Conservation (phyloP, 2,888 invertebrate genomes). For the Diarsia rubi region DNA sequence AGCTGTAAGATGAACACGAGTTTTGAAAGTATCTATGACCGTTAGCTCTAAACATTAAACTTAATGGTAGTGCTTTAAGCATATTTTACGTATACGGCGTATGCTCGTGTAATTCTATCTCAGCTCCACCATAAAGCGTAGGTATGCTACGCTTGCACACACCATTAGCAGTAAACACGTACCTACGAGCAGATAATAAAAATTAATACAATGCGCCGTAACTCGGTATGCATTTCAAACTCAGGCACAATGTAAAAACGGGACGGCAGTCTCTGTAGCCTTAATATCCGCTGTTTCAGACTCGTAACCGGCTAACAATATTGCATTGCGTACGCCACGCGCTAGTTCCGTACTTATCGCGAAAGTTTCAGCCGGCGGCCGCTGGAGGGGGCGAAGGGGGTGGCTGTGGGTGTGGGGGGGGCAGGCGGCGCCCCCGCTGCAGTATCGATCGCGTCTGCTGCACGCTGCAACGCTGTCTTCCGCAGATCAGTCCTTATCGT, state of each 20-base stretch:
- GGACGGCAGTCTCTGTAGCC: constrained; percentile 84
- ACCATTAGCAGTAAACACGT: constrained; percentile 64
- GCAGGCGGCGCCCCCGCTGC: constrained; percentile 78
- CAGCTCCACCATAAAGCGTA: constrained; percentile 41
- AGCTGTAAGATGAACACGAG: constrained; percentile 12
- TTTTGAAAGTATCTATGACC: constrained; percentile 27
- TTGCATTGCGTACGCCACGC: constrained; percentile 90
- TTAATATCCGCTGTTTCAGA: constrained; percentile 90
- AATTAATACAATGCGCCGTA: constrained; percentile 84
- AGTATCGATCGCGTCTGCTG: constrained; percentile 90
- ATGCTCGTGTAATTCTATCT: constrained; percentile 39
- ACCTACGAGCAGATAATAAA: constrained; percentile 75
- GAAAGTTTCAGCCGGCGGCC: constrained; percentile 88
- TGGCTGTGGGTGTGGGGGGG: constrained; percentile 58
- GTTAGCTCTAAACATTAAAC: constrained; percentile 17
- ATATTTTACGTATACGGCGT: constrained; percentile 21
- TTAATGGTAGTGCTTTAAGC: constrained; percentile 21
- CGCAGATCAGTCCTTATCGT: constrained; percentile 90
- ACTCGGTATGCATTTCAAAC: constrained; percentile 85
- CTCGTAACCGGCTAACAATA: constrained; percentile 90
- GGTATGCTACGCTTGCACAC: constrained; percentile 53
- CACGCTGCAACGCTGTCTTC: constrained; percentile 89
- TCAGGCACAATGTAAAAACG: constrained; percentile 86
- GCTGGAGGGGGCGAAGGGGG: constrained; percentile 66
- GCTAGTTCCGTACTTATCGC: constrained; percentile 90